Evolutionary conservation across 2,113 vertebrate species (phyloP), one percentile per base, ranked within the genome.

Genomic region (Oncorhynchus mykiss): DNA sequence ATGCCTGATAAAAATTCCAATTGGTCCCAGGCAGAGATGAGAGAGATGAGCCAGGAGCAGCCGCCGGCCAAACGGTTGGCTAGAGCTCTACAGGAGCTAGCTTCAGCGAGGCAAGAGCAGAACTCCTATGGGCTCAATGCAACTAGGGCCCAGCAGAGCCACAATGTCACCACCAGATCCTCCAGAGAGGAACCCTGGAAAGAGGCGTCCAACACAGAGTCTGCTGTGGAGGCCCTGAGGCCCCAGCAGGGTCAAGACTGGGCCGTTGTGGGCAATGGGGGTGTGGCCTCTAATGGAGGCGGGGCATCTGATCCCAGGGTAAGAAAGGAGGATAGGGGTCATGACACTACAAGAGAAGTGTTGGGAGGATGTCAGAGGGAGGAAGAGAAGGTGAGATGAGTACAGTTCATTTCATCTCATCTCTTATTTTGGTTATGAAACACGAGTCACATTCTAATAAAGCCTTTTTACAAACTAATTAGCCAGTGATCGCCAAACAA

Each of bases 281-380:
- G 71, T 67, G 12, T 70, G 62, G 34, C 73, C 62, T 80, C 60
- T 79, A 72, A 73, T 29, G 70, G 76, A 78, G 65, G 29, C 13
- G 27, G 2, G 12, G 71, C 59, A 67, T 66, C 20, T 3, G 77
- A 88, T 1, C 5, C 45, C 4, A 81, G 78, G 80, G 82, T 87
- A 70, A 85, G 85, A 75, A 51, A 67, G 25, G 74, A 45, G 31
- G 16, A 67, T 12, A 69, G 2, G 51, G 71, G 25, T 6, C 24
- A 27, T 20, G 67, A 16, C 18, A 24, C 29, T 12, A 11, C 69
- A 34, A 64, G 29, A 49, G 49, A 54, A 54, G 51, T 54, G 16
- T 18, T 54, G 51, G 16, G 51, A 20, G 18, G 18, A 4, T n/a
- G 18, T 25, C n/a, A 60, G 45, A 27, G 67, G 70, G 20, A 22